Base-by-base conservation (phyloP, 2,888 invertebrate genomes). In the Capitulum mitella region DNA sequence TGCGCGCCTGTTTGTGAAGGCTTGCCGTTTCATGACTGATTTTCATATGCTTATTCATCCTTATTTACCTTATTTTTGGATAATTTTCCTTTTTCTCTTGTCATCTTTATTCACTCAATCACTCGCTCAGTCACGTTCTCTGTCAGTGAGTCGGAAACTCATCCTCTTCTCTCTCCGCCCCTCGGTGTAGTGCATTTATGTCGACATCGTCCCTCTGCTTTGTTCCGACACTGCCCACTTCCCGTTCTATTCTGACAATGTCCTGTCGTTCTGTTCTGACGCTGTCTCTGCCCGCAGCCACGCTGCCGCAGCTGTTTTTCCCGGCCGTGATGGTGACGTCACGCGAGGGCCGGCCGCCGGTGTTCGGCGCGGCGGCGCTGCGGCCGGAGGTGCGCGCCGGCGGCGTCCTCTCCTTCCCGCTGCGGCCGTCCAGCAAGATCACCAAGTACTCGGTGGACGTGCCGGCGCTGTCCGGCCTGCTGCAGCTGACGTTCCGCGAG, bases 291-390 rank as follows among this genome's bases (percentile, higher is more conserved):
- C 2, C 81, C 82, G 32, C 83, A 87, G 87, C 88, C 1, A 86
- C 88, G n/a, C 84, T 89, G 78, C 89, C 89, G 16, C 86, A 88
- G 80, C 81, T 88, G 78, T 89, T 89, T 85, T 88, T 89, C 84
- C 89, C 89, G 3, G 86, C 87, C 78, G 86, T 89, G 54, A 86
- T 86, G 81, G 87, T 87, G 29, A 85, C 85, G 54, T 84, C 86
- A 81, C 84, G 84, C 78, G 84, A 84, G 54, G 85, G 84, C 77
- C 84, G 84, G 40, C 82, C 84, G 75, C 83, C 84, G 77, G 83
- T 84, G 40, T 86, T 87, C 80, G 88, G 88, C 8, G 83, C 84
- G 74, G 87, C 87, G 78, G 87, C 87, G 10, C 85, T 86, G 78
- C 83, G 84, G 64, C 87, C 87, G 3, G 84, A 85, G 26, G 83